Evolutionary conservation across 2,113 vertebrate genomes (phyloP).

Genomic region (Thomomys bottae): DNA sequence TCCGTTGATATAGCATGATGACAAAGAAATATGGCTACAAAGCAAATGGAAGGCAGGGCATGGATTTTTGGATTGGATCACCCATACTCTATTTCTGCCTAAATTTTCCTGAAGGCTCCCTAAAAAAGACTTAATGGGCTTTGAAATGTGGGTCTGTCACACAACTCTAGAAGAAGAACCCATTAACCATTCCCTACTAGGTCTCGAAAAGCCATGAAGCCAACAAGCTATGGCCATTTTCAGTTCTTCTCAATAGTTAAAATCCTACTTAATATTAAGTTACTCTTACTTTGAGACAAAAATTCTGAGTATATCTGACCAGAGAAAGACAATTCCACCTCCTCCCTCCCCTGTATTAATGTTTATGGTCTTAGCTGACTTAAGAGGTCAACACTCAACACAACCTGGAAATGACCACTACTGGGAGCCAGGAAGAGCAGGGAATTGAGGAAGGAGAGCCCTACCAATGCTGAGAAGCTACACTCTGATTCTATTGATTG

Average conservation of each 20-base stretch:
- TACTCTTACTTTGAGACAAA: slow-evolving; percentile 42
- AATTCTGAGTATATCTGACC: slow-evolving; percentile 44
- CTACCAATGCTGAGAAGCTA: not conserved
- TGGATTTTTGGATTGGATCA: not conserved
- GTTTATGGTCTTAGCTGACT: not conserved
- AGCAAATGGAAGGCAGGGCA: not conserved
- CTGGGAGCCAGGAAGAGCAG: not conserved
- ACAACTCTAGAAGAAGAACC: not conserved
- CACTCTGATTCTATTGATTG: slow-evolving; percentile 18
- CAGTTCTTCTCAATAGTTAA: slow-evolving; percentile 17
- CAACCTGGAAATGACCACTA: not conserved
- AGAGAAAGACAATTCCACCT: not conserved
- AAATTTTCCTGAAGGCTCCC: not conserved
- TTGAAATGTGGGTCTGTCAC: not conserved
- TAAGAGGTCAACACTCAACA: not conserved
- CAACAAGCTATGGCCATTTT: not conserved
- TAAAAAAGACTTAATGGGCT: not conserved
- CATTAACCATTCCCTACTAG: not conserved
- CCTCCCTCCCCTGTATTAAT: not conserved
- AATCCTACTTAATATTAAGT: slow-evolving; percentile 62
- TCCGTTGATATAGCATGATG: not conserved
- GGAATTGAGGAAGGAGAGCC: not conserved
- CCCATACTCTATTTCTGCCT: not conserved
- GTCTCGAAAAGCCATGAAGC: not conserved
- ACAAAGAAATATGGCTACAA: not conserved